Percentiles rank a stretch among this genome's conserved stretches.
Conservation (phyloP, 2,113 vertebrate species). For the Ibidorhyncha struthersii region DNA sequence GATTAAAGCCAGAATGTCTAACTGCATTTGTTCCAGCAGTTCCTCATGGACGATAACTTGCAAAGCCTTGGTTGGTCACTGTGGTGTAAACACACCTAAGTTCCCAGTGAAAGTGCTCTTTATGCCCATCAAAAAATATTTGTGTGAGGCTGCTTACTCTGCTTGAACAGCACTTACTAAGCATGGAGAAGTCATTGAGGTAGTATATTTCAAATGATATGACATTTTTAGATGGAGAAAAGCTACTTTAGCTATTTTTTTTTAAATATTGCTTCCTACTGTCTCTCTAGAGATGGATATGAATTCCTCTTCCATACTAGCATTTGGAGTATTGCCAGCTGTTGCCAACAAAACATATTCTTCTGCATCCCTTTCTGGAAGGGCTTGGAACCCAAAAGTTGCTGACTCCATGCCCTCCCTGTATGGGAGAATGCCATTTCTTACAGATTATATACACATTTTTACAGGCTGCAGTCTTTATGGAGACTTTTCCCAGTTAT, state of each 20-base stretch:
- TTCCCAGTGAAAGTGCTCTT: neutral
- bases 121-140: neutral
- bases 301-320: neutral
- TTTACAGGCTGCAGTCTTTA: conserved; percentile 12
- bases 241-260: neutral
- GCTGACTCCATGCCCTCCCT: neutral
- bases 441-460: neutral
- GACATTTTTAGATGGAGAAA: neutral
- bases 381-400: neutral
- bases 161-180: neutral
- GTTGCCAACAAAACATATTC: neutral
- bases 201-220: neutral
- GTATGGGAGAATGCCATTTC: neutral
- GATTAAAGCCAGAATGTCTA: neutral
- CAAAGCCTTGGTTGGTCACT: neutral
- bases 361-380: neutral
- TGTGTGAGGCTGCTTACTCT: neutral
- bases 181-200: neutral
- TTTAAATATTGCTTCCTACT: neutral
- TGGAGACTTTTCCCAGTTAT: conserved; percentile 33
- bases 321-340: neutral
- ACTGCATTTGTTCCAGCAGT: neutral
- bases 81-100: neutral
- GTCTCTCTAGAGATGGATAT: neutral
- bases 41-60: neutral